A percentile compares a stretch with the other conserved stretches of the same genome.
These are phyloP conservation scores for Protobothrops mucrosquamatus DNA, from an alignment of 2,113 vertebrate genomes.

Conservation along the genomic window DNA sequence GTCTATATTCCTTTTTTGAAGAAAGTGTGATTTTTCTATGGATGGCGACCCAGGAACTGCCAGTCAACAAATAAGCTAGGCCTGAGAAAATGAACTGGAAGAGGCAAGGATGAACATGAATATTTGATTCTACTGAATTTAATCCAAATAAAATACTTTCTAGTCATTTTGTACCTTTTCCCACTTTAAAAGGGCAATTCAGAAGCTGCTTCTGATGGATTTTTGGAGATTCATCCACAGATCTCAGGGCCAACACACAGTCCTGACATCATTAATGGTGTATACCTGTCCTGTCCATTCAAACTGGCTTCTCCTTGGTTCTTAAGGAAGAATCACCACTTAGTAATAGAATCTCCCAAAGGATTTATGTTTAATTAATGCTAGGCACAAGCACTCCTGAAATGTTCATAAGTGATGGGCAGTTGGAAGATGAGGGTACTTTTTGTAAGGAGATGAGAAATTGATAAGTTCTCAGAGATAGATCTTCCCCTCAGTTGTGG, in stretches of 20 bases:
- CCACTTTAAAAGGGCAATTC: not conserved
- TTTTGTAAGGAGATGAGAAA: not conserved
- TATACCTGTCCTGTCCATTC: not conserved
- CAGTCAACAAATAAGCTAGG: not conserved
- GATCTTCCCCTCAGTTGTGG: not conserved
- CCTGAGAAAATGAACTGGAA: not conserved
- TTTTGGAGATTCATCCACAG: not conserved
- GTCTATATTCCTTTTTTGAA: no score
- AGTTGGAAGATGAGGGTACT: not conserved
- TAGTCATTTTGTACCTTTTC: not conserved
- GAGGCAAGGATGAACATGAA: not conserved
- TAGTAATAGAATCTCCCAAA: not conserved
- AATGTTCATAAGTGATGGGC: not conserved
- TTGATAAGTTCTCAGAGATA: not conserved
- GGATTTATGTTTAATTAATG: not conserved
- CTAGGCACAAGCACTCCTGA: not conserved
- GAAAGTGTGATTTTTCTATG: not conserved
- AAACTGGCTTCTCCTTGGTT: not conserved
- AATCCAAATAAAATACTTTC: not conserved
- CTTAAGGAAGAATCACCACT: not conserved
- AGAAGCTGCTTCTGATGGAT: not conserved
- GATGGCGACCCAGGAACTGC: not conserved
- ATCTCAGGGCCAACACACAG: not conserved
- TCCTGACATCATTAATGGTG: not conserved
- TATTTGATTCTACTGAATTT: not conserved